phyloP scores from a whole-genome alignment of 2,888 invertebrate genomes.

The Erebia epiphron region DNA sequence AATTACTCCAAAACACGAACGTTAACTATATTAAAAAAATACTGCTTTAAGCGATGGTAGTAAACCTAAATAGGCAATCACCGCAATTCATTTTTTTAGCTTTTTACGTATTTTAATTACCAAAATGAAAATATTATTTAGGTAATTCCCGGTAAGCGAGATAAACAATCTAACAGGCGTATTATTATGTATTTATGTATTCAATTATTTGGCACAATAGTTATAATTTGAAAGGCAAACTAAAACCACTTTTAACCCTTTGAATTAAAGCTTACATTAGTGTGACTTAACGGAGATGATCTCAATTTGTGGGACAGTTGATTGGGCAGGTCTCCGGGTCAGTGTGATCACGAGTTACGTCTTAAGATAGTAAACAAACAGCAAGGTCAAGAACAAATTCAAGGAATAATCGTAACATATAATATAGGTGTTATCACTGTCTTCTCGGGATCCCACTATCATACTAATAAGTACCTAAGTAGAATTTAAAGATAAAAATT shows the following conservation, averaged over 20 bases:
- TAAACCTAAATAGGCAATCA: background rate
- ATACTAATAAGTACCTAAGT: too few relatives aligned
- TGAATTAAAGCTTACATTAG: background rate
- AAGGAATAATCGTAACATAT: constrained; percentile 26
- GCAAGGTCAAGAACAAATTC: constrained; percentile 62
- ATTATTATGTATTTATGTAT: background rate
- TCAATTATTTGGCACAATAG: background rate
- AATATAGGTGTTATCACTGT: too few relatives aligned
- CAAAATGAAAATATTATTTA: constrained; percentile 7
- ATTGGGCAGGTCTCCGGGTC: constrained; percentile 35
- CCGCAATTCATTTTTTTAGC: background rate
- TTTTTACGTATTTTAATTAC: background rate
- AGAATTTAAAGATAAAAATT: too few relatives aligned
- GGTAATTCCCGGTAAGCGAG: background rate
- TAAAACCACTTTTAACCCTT: background rate
- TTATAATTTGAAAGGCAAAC: background rate
- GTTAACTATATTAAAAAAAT: too few relatives aligned
- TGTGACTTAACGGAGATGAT: background rate
- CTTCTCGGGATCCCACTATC: too few relatives aligned
- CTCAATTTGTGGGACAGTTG: constrained; percentile 28
- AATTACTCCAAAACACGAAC: too few relatives aligned
- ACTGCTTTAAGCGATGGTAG: too few relatives aligned
- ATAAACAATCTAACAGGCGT: constrained; percentile 1
- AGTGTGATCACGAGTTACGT: constrained; percentile 21
- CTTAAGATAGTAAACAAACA: constrained; percentile 49